Evolutionary conservation across 2,797 vertebrate species (phyloP), one percentile per base, ranked within the genome.

Genomic region (Spea hammondii): DNA sequence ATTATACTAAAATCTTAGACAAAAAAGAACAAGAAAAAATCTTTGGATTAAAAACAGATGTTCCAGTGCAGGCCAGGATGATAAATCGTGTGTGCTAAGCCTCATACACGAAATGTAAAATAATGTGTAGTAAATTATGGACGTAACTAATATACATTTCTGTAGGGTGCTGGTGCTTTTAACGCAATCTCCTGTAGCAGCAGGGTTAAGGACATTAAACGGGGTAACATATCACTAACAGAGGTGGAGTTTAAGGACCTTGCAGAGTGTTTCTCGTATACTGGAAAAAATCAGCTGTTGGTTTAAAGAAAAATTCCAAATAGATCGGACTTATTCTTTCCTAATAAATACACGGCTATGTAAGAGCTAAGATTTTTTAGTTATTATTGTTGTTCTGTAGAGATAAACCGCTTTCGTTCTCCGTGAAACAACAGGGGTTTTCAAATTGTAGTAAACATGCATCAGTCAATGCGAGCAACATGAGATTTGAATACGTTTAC

Each of bases 1-100:
- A 66, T 85, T 86, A 84, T 70, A 0, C 2, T 82, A 89, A 72
- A 45, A 57, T 77, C 72, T 75, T 53, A 83, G 77, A 1, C 83
- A 79, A 88, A 85, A 71, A 64, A 51, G 70, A 68, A 74, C 32
- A 53, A 70, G n/a, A 4, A 11, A 76, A 72, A 75, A 53, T 55
- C 65, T 0, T 13, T 0, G 44, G n/a, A 70, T 49, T 78, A 74
- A 70, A 0, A 1, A 59, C 74, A 76, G 67, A 76, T 71, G 66
- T 55, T 72, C 59, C 48, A 86, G 76, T 84, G 14, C 69, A 84
- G 75, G 48, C 5, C 47, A 13, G 9, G 54, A 12, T 57, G 64
- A 67, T 66, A 66, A 65, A 47, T 62, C 59, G 32, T 32, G 59
- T 32, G 14, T 62, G n/a, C 59, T 62, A 62, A 62, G n/a, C 55